Evolutionary conservation across 2,888 invertebrate species (phyloP), one percentile per base, ranked within the genome.

Genomic region (Sussaba pulchella): DNA sequence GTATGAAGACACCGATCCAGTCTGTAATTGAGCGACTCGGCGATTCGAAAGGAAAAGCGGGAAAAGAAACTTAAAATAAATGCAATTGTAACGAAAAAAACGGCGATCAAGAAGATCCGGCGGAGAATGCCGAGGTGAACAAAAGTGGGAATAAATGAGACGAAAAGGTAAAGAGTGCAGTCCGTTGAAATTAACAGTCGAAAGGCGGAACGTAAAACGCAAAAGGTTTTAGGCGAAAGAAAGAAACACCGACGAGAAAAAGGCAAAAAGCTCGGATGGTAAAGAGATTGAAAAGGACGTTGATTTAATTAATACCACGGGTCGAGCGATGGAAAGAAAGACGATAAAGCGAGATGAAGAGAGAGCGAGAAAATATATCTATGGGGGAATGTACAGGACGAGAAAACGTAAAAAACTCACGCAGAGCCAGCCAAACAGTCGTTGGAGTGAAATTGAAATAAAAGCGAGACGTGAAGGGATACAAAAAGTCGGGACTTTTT

Each of bases 231-330:
- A n/a, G n/a, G 5, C 2, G 14, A 12, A 26, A n/a, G 5, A 31
- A 31, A 2, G 31, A 31, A 31, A 31, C 31, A 31, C 31, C 2
- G 4, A 31, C 31, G 31, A n/a, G 31, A 31, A 2, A 26, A 24
- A 10, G 3, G 24, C 52, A 26, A 1, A 52, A 2, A 10, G 24
- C 21, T 2, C 1, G 24, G 26, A n/a, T 21, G 12, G 8, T 45
- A 12, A 31, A 26, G 21, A 19, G 64, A 57, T 39, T 19, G 36
- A 57, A 50, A 67, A 19, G 41, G 24, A 61, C 50, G 39, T 31
- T 41, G 50, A 78, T 45, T 59, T 72, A 67, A 72, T 72, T 78
- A 59, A 78, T 78, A 52, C 66, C 6, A 24, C 52, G n/a, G 24
- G 26, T 2, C n/a, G 12, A 24, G 6, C 59, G 26, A 24, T 26